Base-by-base conservation (phyloP, 2,113 vertebrate genomes). In the Peucedramus taeniatus region DNA sequence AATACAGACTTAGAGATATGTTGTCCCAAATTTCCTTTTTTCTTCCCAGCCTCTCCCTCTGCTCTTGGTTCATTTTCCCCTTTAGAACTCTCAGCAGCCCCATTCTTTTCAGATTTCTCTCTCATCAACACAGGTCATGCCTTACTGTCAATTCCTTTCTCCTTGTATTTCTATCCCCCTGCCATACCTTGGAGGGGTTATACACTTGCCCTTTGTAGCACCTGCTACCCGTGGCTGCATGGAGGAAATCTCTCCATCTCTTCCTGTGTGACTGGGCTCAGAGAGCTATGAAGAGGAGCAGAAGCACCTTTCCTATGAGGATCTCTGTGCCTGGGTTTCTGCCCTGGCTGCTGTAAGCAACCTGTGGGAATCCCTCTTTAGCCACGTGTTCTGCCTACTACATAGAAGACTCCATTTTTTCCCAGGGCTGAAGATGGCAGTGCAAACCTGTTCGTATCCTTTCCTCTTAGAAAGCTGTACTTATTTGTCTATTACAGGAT, bases 401-500 rank as follows among this genome's bases (percentile, higher is more conserved):
- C 20, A 14, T 19, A 13, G 44, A 61, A 56, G 66, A 42, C 61
- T 83, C 79, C 28, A 6, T 53, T 90, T 89, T 89, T 35, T 31
- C 44, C 31, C 7, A 60, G 61, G 53, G 57, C 90, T 93, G 85
- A 95, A 95, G 74, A 87, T 69, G 57, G 82, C 86, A 94, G 44
- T 77, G 80, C 83, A 83, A 96, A 89, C 75, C 83, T 51, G 33
- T 42, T 64, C 10, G 35, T 89, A 70, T 50, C 60, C 31, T 10
- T 82, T 87, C 56, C 56, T 71, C 53, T 56, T 28, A 54, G 40
- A 78, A 64, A 12, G 24, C 27, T 71, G 79, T 70, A 5, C 23
- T 57, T 35, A 50, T 28, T 53, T 27, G 9, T 33, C 23, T 65
- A 0, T 35, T 15, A 47, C 53, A 74, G 60, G n/a, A 53, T 15